Conservation (phyloP, 2,888 invertebrate genomes). For the Eurytoma adleriae region DNA sequence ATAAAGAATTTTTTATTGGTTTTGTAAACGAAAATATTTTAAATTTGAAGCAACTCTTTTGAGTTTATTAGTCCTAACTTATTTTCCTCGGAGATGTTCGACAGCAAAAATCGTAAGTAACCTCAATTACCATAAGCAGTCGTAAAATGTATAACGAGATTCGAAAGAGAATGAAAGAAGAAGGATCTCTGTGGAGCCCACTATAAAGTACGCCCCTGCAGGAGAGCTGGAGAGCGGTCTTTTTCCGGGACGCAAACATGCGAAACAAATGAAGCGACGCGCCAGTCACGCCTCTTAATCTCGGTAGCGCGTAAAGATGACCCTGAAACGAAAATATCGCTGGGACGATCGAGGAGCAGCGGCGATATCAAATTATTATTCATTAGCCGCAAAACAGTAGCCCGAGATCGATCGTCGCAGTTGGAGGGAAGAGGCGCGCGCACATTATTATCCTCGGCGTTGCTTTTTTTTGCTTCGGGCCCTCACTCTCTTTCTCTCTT, state of each 20-base stretch:
- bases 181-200: conserved; percentile 4
- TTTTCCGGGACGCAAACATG: conserved; percentile 35
- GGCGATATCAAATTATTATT: conserved; percentile 47
- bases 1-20: conserved; percentile 8
- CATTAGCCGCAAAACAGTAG: conserved; percentile 46
- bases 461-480: conserved; percentile 10
- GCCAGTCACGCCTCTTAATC: conserved; percentile 40
- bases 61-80: conserved; percentile 49
- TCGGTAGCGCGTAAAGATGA: conserved; percentile 22
- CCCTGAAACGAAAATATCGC: conserved; percentile 30
- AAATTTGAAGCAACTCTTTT: conserved; percentile 40
- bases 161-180: conserved; percentile 26
- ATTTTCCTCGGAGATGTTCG: conserved; percentile 31
- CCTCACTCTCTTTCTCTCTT: conserved; percentile 2
- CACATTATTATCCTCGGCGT: conserved; percentile 33
- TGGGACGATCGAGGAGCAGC: background rate
- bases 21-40: conserved; percentile 21
- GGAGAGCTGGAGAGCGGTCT: conserved; percentile 11
- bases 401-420: conserved; percentile 40
- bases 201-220: conserved; percentile 44
- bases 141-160: conserved; percentile 50
- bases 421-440: background rate
- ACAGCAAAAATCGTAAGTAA: conserved; percentile 41
- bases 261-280: conserved; percentile 24
- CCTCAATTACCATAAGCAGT: conserved; percentile 48